Evolutionary conservation across 2,797 vertebrate genomes (phyloP).

Genomic region (Tapirus indicus): DNA sequence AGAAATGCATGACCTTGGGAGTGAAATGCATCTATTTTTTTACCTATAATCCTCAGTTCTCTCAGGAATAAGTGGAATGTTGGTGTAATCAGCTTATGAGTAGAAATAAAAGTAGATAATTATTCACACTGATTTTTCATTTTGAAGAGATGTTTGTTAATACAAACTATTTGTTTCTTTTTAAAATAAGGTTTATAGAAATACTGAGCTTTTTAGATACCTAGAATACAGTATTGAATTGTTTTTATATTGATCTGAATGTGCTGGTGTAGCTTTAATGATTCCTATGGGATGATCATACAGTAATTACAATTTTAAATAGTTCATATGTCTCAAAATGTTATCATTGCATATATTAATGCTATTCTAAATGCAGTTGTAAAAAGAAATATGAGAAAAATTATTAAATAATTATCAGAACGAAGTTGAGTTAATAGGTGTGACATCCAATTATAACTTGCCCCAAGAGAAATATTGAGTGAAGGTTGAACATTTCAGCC

Average conservation of each 20-base stretch:
- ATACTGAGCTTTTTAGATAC: neutral
- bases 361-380: constrained; percentile 84
- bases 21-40: neutral
- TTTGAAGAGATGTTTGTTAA: constrained; percentile 38
- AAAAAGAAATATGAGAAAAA: constrained; percentile 79
- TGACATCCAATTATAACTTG: constrained; percentile 92
- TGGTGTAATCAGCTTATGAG: constrained; percentile 37
- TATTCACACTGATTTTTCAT: constrained; percentile 52
- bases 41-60: neutral
- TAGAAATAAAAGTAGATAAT: constrained; percentile 53
- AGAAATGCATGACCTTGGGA: neutral
- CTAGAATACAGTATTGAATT: constrained; percentile 35
- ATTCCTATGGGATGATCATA: constrained; percentile 65
- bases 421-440: constrained; percentile 91
- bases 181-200: constrained; percentile 45
- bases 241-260: constrained; percentile 73
- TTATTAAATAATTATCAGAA: constrained; percentile 90
- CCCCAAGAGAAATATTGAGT: constrained; percentile 87
- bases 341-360: constrained; percentile 86
- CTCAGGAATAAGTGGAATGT: constrained; percentile 7
- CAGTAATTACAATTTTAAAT: constrained; percentile 82
- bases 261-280: neutral
- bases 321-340: constrained; percentile 84
- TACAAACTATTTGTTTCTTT: constrained; percentile 41
- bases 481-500: constrained; percentile 84